Percentiles rank a stretch among this genome's conserved stretches.
These are phyloP conservation scores for Pseudococcus jackbeardsleyi DNA, from an alignment of 2,888 invertebrate genomes.

Conservation along the genomic window DNA sequence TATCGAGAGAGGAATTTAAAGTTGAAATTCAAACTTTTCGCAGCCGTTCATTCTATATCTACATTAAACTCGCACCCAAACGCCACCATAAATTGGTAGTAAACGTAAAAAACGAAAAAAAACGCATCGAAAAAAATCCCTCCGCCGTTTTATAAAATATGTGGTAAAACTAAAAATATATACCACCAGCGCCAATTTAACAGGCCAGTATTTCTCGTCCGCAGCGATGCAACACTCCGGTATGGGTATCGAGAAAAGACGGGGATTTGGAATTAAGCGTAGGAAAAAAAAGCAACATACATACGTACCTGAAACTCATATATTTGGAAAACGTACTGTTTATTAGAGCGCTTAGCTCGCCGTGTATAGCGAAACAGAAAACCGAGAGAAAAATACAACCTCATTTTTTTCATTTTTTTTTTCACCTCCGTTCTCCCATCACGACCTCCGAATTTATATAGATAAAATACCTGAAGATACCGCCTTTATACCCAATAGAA, in stretches of 20 bases:
- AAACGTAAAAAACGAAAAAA: too few relatives aligned
- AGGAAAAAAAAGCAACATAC: neutral
- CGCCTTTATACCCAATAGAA: neutral
- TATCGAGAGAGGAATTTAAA: too few relatives aligned
- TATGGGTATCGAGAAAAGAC: neutral
- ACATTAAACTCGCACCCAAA: too few relatives aligned
- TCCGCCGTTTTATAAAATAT: neutral
- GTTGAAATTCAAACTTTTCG: too few relatives aligned
- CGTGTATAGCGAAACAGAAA: neutral
- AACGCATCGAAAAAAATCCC: too few relatives aligned
- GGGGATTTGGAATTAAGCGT: neutral
- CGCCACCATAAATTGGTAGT: too few relatives aligned
- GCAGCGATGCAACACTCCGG: neutral
- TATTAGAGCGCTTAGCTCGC: neutral
- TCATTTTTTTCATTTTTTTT: neutral
- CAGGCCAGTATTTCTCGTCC: neutral
- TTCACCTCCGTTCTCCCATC: neutral
- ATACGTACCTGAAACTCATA: neutral
- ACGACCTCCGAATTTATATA: neutral
- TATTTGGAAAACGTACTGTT: constrained; percentile 26
- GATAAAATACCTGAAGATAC: constrained; percentile 28
- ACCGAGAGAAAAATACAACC: neutral
- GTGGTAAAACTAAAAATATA: neutral
- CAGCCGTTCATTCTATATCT: too few relatives aligned
- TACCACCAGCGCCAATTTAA: constrained; percentile 1